These are phyloP conservation scores for Cheilinus undulatus DNA, from an alignment of 2,113 vertebrate genomes.

Conservation along the genomic window DNA sequence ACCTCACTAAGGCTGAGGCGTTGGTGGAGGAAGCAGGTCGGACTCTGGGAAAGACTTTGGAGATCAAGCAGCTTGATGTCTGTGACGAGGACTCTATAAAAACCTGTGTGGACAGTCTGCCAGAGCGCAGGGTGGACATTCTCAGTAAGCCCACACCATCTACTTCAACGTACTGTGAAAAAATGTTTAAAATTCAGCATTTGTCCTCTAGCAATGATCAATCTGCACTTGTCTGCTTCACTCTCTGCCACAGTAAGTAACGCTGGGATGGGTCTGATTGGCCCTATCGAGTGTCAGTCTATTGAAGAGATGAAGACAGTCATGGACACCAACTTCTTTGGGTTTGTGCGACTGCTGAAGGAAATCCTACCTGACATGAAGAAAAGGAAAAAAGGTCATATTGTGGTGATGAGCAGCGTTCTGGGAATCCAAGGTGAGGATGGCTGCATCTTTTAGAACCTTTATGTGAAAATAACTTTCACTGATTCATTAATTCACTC, in stretches of 20 bases:
- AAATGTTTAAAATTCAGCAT: too few species aligned
- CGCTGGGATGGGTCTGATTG: slow-evolving; percentile 89
- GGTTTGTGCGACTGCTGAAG: slow-evolving; percentile 87
- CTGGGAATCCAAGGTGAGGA: slow-evolving; percentile 90
- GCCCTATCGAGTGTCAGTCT: slow-evolving; percentile 89
- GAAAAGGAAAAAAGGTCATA: slow-evolving; percentile 87
- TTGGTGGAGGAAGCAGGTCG: slow-evolving; percentile 83
- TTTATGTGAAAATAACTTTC: too few species aligned
- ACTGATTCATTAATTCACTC: slow-evolving; percentile 4
- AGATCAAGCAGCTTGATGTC: slow-evolving; percentile 88
- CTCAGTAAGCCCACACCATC: slow-evolving; percentile 80
- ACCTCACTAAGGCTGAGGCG: slow-evolving; percentile 79
- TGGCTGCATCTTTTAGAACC: not conserved
- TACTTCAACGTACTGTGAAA: too few species aligned
- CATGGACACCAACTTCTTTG: slow-evolving; percentile 93
- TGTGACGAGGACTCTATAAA: slow-evolving; percentile 87
- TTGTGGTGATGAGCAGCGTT: slow-evolving; percentile 90
- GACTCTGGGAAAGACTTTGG: slow-evolving; percentile 85
- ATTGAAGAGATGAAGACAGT: slow-evolving; percentile 89
- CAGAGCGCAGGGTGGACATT: slow-evolving; percentile 86
- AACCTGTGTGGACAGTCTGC: slow-evolving; percentile 86
- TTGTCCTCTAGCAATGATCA: not conserved
- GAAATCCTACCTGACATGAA: slow-evolving; percentile 91
- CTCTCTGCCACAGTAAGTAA: slow-evolving; percentile 85
- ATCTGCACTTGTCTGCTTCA: not conserved